Evolutionary conservation across 2,888 invertebrate genomes (phyloP), one percentile per base, ranked within the genome.

Genomic region (Taphrorychus bicolor): DNA sequence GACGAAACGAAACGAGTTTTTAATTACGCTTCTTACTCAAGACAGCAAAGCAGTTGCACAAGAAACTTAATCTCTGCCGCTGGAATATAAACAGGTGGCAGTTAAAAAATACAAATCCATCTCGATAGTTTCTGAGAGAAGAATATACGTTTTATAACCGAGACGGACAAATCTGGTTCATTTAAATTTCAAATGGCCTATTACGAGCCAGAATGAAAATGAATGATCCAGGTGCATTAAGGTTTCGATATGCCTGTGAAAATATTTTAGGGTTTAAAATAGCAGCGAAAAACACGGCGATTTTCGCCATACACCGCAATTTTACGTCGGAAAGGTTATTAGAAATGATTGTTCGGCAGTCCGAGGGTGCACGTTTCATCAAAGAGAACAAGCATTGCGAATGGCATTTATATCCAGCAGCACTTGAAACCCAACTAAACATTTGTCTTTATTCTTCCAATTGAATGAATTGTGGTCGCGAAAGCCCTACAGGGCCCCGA

Each of bases 391-490:
- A 77, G 79, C 78, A 80, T 80, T 82, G 82, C 80, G 76, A 80
- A 77, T 82, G 82, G 81, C 82, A 81, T 82, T 82, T 82, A 82
- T 82, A 79, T 80, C 80, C 79, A 76, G 75, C 75, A 78, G 77
- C 76, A 73, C 73, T 77, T 78, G 76, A 77, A 78, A 76, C 75
- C 79, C 79, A 79, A 78, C 80, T 78, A 81, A 81, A 82, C 83
- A 83, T 83, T 83, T 83, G 82, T 83, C 83, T 83, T 83, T 82
- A 83, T 83, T 83, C 82, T 83, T 83, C 81, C 83, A 80, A 82
- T 82, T 82, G 82, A 82, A 73, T 81, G 80, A 77, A 76, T 78
- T 64, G 68, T 66, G 61, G 63, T 63, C 65, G 54, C 40, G 59
- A 61, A 59, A 52, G 61, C 61, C 53, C 48, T 63, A 58, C 59